A percentile compares a stretch with the other conserved stretches of the same genome.
Evolutionary conservation across 2,797 vertebrate species (phyloP).

Genomic region (Enteromius mattozi): DNA sequence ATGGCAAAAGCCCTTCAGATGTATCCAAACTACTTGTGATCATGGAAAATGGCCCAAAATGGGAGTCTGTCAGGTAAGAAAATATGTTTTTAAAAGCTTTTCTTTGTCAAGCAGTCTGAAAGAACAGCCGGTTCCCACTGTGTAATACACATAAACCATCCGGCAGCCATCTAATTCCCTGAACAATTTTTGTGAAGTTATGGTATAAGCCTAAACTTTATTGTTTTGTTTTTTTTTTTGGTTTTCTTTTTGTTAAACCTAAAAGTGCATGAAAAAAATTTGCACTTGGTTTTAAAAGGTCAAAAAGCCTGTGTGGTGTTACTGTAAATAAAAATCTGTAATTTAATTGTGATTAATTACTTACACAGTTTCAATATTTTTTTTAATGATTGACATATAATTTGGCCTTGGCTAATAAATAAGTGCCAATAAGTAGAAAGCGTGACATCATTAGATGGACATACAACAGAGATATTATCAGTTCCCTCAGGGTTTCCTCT

Average conservation of each 20-base stretch:
- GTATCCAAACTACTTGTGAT: conserved; percentile 36
- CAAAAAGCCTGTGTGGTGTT: too few relatives aligned
- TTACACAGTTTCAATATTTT: neutral
- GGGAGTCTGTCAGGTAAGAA: conserved; percentile 12
- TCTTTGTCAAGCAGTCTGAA: neutral
- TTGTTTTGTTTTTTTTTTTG: neutral
- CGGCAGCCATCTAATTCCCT: neutral
- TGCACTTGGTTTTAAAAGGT: neutral
- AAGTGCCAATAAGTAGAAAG: neutral
- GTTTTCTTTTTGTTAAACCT: neutral
- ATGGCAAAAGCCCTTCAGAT: neutral
- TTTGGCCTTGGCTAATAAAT: neutral
- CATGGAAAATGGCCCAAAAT: conserved; percentile 23
- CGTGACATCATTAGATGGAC: neutral
- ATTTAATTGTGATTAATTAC: conserved; percentile 9
- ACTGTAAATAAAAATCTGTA: neutral
- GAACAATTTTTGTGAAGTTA: neutral
- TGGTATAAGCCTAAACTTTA: neutral
- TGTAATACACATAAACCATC: neutral
- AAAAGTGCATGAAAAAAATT: neutral
- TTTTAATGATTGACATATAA: neutral
- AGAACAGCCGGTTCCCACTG: neutral
- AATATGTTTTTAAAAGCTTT: conserved; percentile 17
- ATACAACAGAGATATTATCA: conserved; percentile 26
- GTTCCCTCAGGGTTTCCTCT: conserved; percentile 21